Evolutionary conservation across 2,888 invertebrate genomes (phyloP).

Genomic region (Aphrophora alni): DNA sequence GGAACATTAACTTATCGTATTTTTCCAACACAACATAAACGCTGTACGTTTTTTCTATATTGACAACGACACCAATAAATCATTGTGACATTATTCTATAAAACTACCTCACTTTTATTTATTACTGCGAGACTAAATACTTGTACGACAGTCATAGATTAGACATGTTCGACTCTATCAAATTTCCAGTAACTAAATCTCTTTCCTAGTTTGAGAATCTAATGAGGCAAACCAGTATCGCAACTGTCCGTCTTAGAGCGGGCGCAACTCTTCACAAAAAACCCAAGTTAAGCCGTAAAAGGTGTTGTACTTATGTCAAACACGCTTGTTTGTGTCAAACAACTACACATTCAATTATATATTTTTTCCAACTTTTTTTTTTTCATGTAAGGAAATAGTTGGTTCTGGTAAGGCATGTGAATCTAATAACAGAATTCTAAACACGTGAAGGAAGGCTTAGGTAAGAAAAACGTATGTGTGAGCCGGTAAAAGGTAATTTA

Average conservation of each 20-base stretch:
- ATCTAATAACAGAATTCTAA: background rate
- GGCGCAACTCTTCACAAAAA: background rate
- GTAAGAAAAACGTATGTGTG: background rate
- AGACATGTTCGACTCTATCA: too few species aligned
- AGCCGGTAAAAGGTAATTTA: background rate
- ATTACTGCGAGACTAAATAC: too few species aligned
- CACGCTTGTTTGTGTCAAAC: conserved; percentile 6
- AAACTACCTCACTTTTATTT: too few species aligned
- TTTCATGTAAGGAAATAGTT: background rate
- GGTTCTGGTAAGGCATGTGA: background rate
- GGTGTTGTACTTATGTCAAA: conserved; percentile 9
- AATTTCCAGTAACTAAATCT: background rate
- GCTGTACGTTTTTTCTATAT: too few species aligned
- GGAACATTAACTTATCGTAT: too few species aligned
- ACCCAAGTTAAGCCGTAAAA: background rate
- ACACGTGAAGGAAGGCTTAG: background rate
- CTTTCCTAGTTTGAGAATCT: background rate
- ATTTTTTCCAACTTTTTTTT: background rate
- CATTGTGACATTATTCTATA: too few species aligned
- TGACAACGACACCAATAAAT: too few species aligned
- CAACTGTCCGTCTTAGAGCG: too few species aligned
- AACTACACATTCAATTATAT: background rate
- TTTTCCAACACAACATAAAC: too few species aligned
- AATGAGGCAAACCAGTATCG: background rate
- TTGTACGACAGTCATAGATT: too few species aligned